These are phyloP conservation scores for Sinohyriopsis cumingii DNA, from an alignment of 2,888 invertebrate genomes.

Conservation along the genomic window DNA sequence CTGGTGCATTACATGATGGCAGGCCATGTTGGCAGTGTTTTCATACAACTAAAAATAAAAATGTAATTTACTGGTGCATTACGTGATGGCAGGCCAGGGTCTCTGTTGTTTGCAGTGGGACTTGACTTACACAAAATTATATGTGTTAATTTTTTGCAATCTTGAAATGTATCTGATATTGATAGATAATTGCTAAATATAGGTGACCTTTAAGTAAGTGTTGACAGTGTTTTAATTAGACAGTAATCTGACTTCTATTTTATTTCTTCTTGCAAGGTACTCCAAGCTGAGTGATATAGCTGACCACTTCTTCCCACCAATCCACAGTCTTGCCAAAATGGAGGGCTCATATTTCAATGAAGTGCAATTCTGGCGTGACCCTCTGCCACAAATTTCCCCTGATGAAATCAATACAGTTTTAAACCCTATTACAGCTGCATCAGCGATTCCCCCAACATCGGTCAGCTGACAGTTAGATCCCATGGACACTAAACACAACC, in stretches of 20 bases:
- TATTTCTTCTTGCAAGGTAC: slow-evolving; percentile 81
- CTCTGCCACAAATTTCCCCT: slow-evolving; percentile 77
- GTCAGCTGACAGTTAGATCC: slow-evolving; percentile 38
- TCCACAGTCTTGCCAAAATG: slow-evolving; percentile 69
- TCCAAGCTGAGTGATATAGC: slow-evolving; percentile 94
- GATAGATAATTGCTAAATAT: too few species aligned
- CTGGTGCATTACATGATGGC: too few species aligned
- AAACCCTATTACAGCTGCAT: background rate
- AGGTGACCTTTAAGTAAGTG: background rate
- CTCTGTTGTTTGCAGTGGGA: background rate
- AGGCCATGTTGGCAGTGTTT: too few species aligned
- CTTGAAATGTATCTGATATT: background rate
- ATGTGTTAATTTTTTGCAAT: background rate
- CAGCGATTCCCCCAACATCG: background rate
- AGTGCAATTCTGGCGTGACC: slow-evolving; percentile 95
- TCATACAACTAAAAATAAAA: too few species aligned
- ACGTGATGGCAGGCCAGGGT: too few species aligned
- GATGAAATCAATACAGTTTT: slow-evolving; percentile 7
- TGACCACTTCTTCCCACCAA: slow-evolving; percentile 92
- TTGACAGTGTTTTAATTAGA: background rate
- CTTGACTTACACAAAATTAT: background rate
- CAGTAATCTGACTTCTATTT: too few species aligned
- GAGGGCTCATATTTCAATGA: slow-evolving; percentile 80
- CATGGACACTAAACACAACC: slow-evolving; percentile 34
- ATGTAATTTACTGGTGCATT: too few species aligned